These are phyloP conservation scores for Macroglossus sobrinus DNA, from an alignment of 2,113 vertebrate genomes.

Conservation along the genomic window DNA sequence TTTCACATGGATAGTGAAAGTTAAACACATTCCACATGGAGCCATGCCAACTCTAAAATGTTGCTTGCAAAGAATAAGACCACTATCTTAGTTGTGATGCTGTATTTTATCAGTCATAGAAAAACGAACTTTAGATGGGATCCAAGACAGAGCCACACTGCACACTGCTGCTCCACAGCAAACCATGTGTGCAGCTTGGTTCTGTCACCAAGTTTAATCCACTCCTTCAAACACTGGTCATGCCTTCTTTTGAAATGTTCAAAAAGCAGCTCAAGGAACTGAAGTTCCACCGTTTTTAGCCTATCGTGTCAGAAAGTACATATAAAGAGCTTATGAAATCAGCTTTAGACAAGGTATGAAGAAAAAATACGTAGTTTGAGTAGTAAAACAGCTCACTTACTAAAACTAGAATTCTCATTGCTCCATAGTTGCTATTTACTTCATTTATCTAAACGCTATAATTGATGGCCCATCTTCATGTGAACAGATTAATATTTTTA, in stretches of 20 bases:
- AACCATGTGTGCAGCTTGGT: fast-evolving
- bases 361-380: neutral
- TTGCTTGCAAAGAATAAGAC: neutral
- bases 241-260: neutral
- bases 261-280: neutral
- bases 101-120: neutral
- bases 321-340: neutral
- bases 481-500: neutral
- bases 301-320: neutral
- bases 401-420: neutral
- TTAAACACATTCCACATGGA: neutral
- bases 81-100: neutral
- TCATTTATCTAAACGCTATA: neutral
- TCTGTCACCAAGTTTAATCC: neutral
- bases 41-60: neutral
- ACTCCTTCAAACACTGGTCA: neutral
- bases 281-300: neutral
- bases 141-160: neutral
- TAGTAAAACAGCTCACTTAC: neutral
- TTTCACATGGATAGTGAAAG: neutral
- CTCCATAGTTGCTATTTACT: neutral
- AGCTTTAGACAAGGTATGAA: neutral
- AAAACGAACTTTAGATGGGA: neutral
- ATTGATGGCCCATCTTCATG: neutral
- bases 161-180: neutral